These are phyloP conservation scores for Meandrina meandrites DNA, from an alignment of 92 coral and sea anemone genomes.

Conservation along the genomic window DNA sequence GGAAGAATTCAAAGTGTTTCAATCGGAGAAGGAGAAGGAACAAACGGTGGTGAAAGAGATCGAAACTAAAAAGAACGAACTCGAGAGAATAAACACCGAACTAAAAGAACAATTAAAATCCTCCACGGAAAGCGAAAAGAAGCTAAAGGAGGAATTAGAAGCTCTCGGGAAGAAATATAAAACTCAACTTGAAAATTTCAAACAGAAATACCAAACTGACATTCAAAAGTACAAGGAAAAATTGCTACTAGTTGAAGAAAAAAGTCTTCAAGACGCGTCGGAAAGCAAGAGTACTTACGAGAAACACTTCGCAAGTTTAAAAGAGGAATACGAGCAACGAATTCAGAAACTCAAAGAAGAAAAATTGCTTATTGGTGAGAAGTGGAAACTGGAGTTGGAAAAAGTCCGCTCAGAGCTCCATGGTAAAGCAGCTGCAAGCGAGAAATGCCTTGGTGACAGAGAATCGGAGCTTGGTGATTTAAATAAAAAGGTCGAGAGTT, in stretches of 20 bases:
- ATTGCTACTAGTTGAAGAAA: conserved; percentile 77
- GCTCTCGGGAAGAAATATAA: conserved; percentile 45
- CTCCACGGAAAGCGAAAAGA: conserved; percentile 54
- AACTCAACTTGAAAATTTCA: conserved; percentile 56
- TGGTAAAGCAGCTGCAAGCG: conserved; percentile 58
- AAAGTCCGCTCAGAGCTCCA: conserved; percentile 52
- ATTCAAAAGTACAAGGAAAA: conserved; percentile 66
- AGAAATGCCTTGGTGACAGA: conserved; percentile 59
- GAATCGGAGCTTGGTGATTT: conserved; percentile 44
- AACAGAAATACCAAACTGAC: conserved; percentile 64
- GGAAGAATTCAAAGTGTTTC: conserved; percentile 75
- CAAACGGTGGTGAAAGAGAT: conserved; percentile 45
- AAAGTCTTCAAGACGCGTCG: conserved; percentile 44
- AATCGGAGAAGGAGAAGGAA: conserved; percentile 72
- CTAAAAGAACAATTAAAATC: conserved; percentile 62
- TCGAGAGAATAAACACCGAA: conserved; percentile 66
- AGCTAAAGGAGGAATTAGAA: conserved; percentile 60
- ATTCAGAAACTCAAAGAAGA: conserved; percentile 58
- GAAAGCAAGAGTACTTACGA: conserved; percentile 41
- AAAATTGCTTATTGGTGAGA: conserved; percentile 65
- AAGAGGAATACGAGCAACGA: conserved; percentile 42
- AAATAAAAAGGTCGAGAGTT: conserved; percentile 40
- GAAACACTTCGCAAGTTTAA: conserved; percentile 41
- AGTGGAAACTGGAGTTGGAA: conserved; percentile 54
- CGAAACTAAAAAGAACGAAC: conserved; percentile 52